phyloP scores from a whole-genome alignment of 2,888 invertebrate genomes.

The Iselma pallidipennis region DNA sequence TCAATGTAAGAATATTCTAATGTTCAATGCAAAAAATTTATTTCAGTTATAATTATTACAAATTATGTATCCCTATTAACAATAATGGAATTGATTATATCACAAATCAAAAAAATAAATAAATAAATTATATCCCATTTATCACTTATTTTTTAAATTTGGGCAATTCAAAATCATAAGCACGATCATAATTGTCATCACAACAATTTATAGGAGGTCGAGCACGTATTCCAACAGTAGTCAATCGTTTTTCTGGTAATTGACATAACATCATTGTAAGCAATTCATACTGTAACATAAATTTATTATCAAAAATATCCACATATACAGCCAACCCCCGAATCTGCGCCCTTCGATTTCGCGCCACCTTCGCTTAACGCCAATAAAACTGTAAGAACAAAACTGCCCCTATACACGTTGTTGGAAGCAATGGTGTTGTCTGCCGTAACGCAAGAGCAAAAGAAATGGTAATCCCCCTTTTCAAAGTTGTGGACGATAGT shows the following conservation, averaged over 20 bases:
- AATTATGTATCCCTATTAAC: neutral
- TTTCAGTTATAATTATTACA: neutral
- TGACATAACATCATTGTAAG: conserved; percentile 77
- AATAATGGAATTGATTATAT: neutral
- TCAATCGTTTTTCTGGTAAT: conserved; percentile 73
- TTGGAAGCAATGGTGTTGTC: no score
- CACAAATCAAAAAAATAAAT: neutral
- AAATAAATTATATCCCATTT: neutral
- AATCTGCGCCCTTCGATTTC: no score
- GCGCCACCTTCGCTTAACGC: no score
- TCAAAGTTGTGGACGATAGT: no score
- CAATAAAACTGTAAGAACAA: no score
- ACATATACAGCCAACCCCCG: no score
- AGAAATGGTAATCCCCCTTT: no score
- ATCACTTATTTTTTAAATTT: conserved; percentile 7
- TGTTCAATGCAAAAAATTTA: neutral
- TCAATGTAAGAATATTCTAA: no score
- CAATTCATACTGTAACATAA: conserved; percentile 65
- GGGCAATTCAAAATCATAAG: conserved; percentile 63
- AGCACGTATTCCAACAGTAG: conserved; percentile 71
- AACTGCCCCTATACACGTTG: no score
- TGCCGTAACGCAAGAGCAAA: no score
- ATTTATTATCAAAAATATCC: conserved; percentile 13
- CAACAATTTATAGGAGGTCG: conserved; percentile 62
- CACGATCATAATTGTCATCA: conserved; percentile 49